Base-by-base conservation (phyloP, 1,140 invertebrate genomes). In the Dreissena polymorpha region DNA sequence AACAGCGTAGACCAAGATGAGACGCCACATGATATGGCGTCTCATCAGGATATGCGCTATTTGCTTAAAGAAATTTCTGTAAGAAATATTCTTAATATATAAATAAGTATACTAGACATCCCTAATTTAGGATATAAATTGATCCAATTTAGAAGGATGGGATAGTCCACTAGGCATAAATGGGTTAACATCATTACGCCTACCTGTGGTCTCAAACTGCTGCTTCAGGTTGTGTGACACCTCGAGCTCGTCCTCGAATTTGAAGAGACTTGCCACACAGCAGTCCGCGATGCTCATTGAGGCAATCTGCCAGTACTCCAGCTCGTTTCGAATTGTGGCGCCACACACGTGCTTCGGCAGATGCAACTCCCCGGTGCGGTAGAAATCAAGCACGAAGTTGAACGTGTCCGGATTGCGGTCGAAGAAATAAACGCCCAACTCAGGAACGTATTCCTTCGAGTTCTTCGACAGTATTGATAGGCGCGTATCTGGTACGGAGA, bases 381-480 rank as follows among this genome's bases (percentile, higher is more conserved):
- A 99, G 93, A 98, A 99, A 93, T 99, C 98, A 82, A 99, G 94
- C 83, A 99, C 98, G 78, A 97, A 98, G 94, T 96, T 97, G 93
- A 99, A 99, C 86, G 97, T 97, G 91, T 97, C 97, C 74, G 98
- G 98, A 93, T 99, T 97, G 77, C 98, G 95, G 94, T 99, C 98
- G 94, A 99, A 99, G 94, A 99, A 99, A 92, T 98, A 99, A 94
- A 99, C 97, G 94, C 98, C 98, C 94, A 98, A 97, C 86, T 67
- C 78, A 0, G 50, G 21, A 14, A 76, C 51, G 49, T 77, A 85
- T 68, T 85, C 77, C 49, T 14, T 18, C 2, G 76, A 77, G 0
- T 53, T 67, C 51, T 55, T 39, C 1, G 74, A 55, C 12, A 86
- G 67, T 50, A 29, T 50, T 16, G 87, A 85, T 0, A 89, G 84